Conservation (phyloP, 30 jellyfish, hydroid and myxozoan genomes). For the Aurelia sp. region DNA sequence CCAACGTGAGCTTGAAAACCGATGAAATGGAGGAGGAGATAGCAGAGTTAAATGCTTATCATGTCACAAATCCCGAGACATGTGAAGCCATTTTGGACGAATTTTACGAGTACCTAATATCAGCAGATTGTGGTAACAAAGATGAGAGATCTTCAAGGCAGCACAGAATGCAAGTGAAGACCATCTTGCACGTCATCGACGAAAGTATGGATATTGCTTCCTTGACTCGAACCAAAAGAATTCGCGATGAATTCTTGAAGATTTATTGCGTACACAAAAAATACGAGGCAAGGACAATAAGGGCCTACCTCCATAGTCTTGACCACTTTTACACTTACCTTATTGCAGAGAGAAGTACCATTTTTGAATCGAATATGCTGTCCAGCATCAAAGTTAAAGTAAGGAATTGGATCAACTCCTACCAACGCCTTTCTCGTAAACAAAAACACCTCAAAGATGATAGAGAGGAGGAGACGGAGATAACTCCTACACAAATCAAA, state of each 20-base stretch:
- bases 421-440: too few species aligned
- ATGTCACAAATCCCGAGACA: neutral
- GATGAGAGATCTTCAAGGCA: constrained; percentile 39
- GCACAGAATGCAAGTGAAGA: constrained; percentile 36
- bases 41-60: too few species aligned
- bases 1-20: too few species aligned
- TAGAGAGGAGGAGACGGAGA: too few species aligned
- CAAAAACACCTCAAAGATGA: too few species aligned
- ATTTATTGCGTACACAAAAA: constrained; percentile 41
- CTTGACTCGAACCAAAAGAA: constrained; percentile 15
- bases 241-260: constrained; percentile 32
- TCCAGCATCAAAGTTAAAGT: neutral
- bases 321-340: constrained; percentile 16
- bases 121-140: constrained; percentile 35
- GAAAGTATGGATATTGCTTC: constrained; percentile 7
- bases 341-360: neutral
- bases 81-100: constrained; percentile 6
- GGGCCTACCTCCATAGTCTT: constrained; percentile 24
- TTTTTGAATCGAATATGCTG: too few species aligned
- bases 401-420: neutral
- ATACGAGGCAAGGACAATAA: constrained; percentile 29
- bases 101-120: constrained; percentile 19
- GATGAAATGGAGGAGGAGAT: too few species aligned
- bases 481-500: too few species aligned
- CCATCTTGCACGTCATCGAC: constrained; percentile 20